A percentile compares a stretch with the other conserved stretches of the same genome.
Conservation (phyloP, 2,888 invertebrate species). For the Catocala fraxini region DNA sequence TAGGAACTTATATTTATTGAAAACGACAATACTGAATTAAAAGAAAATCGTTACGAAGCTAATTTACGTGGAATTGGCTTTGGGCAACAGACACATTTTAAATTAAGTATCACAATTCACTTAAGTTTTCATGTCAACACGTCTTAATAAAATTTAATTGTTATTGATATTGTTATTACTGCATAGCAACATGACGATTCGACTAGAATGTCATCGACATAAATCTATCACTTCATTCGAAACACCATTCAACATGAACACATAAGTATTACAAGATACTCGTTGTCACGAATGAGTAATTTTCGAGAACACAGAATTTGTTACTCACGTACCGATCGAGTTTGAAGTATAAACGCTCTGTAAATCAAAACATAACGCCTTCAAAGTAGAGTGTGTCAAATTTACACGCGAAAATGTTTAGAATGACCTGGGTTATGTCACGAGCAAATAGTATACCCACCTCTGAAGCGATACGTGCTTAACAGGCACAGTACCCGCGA, state of each 20-base stretch:
- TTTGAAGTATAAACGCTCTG: conserved; percentile 55
- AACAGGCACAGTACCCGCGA: too few species aligned
- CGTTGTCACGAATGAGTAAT: conserved; percentile 70
- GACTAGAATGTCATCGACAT: conserved; percentile 4
- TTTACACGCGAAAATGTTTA: conserved; percentile 32
- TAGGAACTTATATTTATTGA: too few species aligned
- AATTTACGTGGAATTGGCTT: too few species aligned
- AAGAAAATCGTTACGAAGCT: too few species aligned
- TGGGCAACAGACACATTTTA: too few species aligned
- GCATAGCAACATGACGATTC: neutral
- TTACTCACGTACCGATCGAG: conserved; percentile 52
- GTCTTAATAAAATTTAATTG: too few species aligned
- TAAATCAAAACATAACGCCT: conserved; percentile 42
- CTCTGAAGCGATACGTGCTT: too few species aligned
- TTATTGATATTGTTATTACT: too few species aligned
- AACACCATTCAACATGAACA: conserved; percentile 22
- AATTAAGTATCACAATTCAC: too few species aligned
- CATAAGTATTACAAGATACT: conserved; percentile 53
- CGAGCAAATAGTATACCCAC: neutral
- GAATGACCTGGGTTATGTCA: conserved; percentile 19
- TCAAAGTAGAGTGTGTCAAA: conserved; percentile 34
- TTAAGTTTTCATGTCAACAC: too few species aligned
- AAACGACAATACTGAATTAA: too few species aligned
- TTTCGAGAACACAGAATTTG: conserved; percentile 62
- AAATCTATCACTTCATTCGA: conserved; percentile 12